A percentile compares a stretch with the other conserved stretches of the same genome.
Evolutionary conservation across 2,113 vertebrate species (phyloP).

Genomic region (Esox niger): DNA sequence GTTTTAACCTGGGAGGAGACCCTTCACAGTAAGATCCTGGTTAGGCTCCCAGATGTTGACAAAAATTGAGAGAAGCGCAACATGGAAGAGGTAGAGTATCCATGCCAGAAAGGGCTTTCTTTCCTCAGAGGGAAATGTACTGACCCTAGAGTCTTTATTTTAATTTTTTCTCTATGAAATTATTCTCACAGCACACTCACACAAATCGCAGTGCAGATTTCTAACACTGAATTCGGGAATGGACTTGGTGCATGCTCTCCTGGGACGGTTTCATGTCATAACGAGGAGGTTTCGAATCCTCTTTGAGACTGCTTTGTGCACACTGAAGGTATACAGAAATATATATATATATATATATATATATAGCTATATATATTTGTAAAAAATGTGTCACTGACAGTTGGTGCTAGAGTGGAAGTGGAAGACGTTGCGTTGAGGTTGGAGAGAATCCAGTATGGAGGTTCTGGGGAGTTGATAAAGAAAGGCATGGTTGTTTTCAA

Average conservation of each 20-base stretch:
- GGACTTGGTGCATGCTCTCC: conserved; percentile 69
- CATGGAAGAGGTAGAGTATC: conserved; percentile 50
- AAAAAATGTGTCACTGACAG: conserved; percentile 63
- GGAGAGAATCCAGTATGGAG: conserved; percentile 44
- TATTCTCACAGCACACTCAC: conserved; percentile 7
- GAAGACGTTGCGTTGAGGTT: too few species aligned
- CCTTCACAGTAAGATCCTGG: conserved; percentile 61
- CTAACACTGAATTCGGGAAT: conserved; percentile 48
- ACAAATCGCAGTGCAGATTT: conserved; percentile 50
- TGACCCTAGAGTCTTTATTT: conserved; percentile 46
- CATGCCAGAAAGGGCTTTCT: conserved; percentile 40
- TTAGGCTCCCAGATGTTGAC: conserved; percentile 58
- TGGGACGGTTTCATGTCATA: conserved; percentile 58
- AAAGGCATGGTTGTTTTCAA: conserved; percentile 27
- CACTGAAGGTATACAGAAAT: conserved; percentile 69
- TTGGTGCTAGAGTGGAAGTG: too few species aligned
- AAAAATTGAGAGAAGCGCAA: conserved; percentile 64
- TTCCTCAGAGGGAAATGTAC: conserved; percentile 46
- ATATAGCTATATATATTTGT: conserved; percentile 57
- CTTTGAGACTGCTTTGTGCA: conserved; percentile 62
- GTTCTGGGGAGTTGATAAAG: conserved; percentile 40
- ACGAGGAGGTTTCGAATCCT: conserved; percentile 55
- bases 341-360: conserved; percentile 70
- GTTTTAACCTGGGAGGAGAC: conserved; percentile 76
- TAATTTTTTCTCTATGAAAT: conserved; percentile 40